Percentiles rank a stretch among this genome's conserved stretches.
Conservation (phyloP, 2,113 vertebrate genomes). For the Trinectes maculatus region DNA sequence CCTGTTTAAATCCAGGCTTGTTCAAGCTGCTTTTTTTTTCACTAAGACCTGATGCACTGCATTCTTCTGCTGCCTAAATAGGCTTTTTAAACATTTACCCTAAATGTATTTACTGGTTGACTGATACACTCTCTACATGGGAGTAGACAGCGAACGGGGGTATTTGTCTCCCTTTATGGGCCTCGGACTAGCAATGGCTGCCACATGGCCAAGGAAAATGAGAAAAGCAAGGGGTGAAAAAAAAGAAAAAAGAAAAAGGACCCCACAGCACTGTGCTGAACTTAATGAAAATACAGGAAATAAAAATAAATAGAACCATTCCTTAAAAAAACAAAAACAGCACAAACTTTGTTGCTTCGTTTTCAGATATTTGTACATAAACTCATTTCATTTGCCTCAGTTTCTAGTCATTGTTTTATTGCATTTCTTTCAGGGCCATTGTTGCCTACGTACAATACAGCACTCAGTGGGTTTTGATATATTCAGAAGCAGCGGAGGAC, state of each 20-base stretch:
- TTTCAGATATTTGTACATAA: conserved; percentile 8
- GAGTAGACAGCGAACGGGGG: conserved; percentile 51
- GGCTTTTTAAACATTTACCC: conserved; percentile 77
- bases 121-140: conserved; percentile 63
- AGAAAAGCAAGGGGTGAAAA: conserved; percentile 5
- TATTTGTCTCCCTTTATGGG: conserved; percentile 71
- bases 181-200: conserved; percentile 43
- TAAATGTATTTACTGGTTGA: conserved; percentile 76
- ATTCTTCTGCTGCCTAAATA: conserved; percentile 73
- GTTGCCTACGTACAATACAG: not conserved
- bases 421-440: conserved; percentile 27
- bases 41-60: conserved; percentile 71
- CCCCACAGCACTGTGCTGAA: conserved; percentile 8
- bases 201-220: conserved; percentile 55
- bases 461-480: conserved; percentile 41
- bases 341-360: no score
- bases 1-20: conserved; percentile 66
- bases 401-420: conserved; percentile 16
- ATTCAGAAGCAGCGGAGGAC: conserved; percentile 10
- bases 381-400: conserved; percentile 35
- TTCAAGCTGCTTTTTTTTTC: conserved; percentile 62
- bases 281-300: conserved; percentile 44
- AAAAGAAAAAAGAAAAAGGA: not conserved
- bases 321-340: no score
- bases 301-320: conserved; percentile 12